These are phyloP conservation scores for Steinernema scapterisci DNA, from an alignment of 2,888 invertebrate species.

Conservation along the genomic window DNA sequence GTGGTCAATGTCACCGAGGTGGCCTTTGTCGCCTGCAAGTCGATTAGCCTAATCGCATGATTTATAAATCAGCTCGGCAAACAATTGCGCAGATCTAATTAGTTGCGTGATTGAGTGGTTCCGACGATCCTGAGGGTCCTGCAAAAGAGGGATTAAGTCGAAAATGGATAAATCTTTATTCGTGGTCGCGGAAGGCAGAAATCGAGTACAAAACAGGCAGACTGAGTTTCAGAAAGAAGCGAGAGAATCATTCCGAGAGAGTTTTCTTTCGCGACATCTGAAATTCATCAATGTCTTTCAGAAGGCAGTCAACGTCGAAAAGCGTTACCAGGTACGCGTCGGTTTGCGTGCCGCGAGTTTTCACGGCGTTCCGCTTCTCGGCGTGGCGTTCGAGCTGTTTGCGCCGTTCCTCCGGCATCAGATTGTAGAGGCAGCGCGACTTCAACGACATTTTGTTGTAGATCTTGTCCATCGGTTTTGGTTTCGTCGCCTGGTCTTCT, in stretches of 20 bases:
- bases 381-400: conserved; percentile 41
- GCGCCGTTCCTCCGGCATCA: conserved; percentile 51
- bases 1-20: no score
- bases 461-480: conserved; percentile 50
- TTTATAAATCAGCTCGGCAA: no score
- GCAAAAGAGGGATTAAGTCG: no score
- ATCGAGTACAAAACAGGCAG: neutral
- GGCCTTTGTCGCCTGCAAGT: no score
- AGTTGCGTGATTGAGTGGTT: no score
- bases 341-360: conserved; percentile 41
- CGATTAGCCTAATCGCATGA: no score
- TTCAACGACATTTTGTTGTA: conserved; percentile 59
- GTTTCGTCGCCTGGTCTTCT: conserved; percentile 33
- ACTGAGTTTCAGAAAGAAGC: conserved; percentile 16
- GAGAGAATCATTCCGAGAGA: conserved; percentile 26
- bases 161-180: neutral
- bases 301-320: conserved; percentile 2
- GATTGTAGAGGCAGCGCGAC: conserved; percentile 56
- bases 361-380: conserved; percentile 37
- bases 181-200: neutral
- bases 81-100: no score
- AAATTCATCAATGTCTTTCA: conserved; percentile 16
- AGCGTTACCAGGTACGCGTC: conserved; percentile 41
- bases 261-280: conserved; percentile 32
- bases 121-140: no score